A percentile compares a stretch with the other conserved stretches of the same genome.
phyloP scores from a whole-genome alignment of 1,140 invertebrate genomes.

The Palaemon carinicauda region DNA sequence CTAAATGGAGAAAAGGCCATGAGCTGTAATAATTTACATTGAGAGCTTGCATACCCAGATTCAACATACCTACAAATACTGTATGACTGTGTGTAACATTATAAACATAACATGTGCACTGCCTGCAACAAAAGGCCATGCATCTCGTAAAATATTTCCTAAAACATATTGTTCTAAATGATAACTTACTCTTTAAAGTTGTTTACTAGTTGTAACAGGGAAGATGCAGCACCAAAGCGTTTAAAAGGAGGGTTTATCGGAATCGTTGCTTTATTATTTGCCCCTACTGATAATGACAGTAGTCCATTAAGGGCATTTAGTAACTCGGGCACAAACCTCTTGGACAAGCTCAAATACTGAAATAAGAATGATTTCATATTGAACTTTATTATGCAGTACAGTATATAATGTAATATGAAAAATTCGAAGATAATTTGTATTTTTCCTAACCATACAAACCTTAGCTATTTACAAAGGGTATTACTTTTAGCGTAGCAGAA shows the following conservation, averaged over 20 bases:
- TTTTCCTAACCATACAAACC: too few species aligned
- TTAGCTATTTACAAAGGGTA: too few species aligned
- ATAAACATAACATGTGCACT: background rate
- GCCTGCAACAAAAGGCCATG: too few species aligned
- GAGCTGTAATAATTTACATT: too few species aligned
- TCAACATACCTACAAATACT: too few species aligned
- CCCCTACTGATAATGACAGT: slow-evolving; percentile 13
- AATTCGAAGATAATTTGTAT: too few species aligned
- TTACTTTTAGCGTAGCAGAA: too few species aligned
- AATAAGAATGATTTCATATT: background rate
- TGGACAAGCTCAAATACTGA: slow-evolving; percentile 35
- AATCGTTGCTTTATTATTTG: slow-evolving; percentile 14
- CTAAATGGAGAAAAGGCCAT: too few species aligned
- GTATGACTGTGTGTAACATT: background rate
- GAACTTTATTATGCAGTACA: background rate
- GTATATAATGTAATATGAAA: background rate
- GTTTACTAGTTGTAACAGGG: slow-evolving; percentile 18
- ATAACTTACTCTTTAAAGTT: background rate
- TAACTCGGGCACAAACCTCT: slow-evolving; percentile 37
- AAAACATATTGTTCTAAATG: too few species aligned
- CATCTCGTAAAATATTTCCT: too few species aligned
- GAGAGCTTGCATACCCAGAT: too few species aligned
- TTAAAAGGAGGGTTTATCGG: slow-evolving; percentile 46
- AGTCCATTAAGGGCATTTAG: slow-evolving; percentile 40
- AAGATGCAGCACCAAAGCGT: slow-evolving; percentile 16